Evolutionary conservation across 2,113 vertebrate species (phyloP).

Genomic region (Anser cygnoides): DNA sequence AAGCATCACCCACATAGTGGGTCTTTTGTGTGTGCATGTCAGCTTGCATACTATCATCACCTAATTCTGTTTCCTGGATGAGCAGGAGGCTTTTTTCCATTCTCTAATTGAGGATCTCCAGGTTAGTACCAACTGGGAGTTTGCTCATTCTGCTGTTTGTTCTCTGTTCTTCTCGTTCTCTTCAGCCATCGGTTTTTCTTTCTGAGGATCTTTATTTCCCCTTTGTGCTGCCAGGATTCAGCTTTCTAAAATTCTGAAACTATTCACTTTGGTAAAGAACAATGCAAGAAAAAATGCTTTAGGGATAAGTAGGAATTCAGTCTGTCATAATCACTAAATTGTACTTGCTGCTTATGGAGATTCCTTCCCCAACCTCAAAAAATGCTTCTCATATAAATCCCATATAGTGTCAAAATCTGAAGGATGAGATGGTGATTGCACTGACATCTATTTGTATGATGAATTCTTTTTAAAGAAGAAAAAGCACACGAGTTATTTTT

Average conservation of each 20-base stretch:
- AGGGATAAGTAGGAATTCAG: background rate
- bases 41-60: background rate
- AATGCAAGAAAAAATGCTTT: constrained; percentile 8
- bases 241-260: background rate
- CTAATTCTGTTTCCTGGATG: background rate
- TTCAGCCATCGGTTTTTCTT: background rate
- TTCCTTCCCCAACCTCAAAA: background rate
- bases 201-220: background rate
- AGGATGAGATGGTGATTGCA: background rate
- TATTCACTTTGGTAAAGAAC: constrained; percentile 1
- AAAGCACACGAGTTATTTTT: background rate
- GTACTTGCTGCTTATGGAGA: background rate
- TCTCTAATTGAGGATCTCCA: background rate
- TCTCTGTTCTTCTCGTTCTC: background rate
- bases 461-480: background rate
- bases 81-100: background rate
- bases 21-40: background rate
- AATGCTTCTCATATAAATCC: background rate
- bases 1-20: background rate
- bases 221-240: background rate
- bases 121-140: background rate
- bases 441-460: background rate
- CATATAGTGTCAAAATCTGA: background rate
- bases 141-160: background rate
- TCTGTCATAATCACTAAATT: background rate